Base-by-base conservation (phyloP, 1,140 invertebrate species). In the Teleogryllus occipitalis region DNA sequence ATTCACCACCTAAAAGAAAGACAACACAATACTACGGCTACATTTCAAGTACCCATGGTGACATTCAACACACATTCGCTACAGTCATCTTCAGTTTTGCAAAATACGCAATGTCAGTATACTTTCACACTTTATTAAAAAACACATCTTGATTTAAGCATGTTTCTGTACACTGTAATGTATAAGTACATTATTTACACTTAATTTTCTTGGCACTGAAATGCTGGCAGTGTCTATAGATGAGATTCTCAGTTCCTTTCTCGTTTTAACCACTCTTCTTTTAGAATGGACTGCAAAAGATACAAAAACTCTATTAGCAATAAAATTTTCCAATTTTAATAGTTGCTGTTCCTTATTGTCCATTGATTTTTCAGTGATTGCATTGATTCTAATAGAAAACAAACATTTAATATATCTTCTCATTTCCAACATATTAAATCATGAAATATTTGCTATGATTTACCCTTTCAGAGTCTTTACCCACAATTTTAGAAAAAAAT, bases 161-260 rank as follows among this genome's bases (percentile, higher is more conserved):
- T 65, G 54, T 65, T 65, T 65, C 54, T 65, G 54, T 65, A 65
- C 54, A 65, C 54, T 65, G 18, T 65, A 18, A 65, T 65, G 54
- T 65, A 65, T 65, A 65, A 65, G 54, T 65, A 65, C 54, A 65
- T 65, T 65, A 65, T 65, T 65, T 65, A 65, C 54, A 65, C 54
- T 39, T 39, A 65, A 65, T 65, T 14, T 65, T 65, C 54, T 65
- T 65, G 54, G 54, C 54, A 65, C 54, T 65, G 54, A 3, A 65
- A 65, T 65, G 54, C 54, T 65, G 54, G 54, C 54, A 65, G 54
- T 65, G 54, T 65, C 54, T 65, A 65, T 18, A 14, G 54, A 65
- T 65, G 54, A 65, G 54, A 18, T 14, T 65, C 54, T 65, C 54
- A 18, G 54, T 65, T 65, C 54, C 54, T 65, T 65, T 65, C 54